A percentile compares a stretch with the other conserved stretches of the same genome.
Evolutionary conservation across 2,888 invertebrate species (phyloP).

Genomic region (Lepidochitona cinerea): DNA sequence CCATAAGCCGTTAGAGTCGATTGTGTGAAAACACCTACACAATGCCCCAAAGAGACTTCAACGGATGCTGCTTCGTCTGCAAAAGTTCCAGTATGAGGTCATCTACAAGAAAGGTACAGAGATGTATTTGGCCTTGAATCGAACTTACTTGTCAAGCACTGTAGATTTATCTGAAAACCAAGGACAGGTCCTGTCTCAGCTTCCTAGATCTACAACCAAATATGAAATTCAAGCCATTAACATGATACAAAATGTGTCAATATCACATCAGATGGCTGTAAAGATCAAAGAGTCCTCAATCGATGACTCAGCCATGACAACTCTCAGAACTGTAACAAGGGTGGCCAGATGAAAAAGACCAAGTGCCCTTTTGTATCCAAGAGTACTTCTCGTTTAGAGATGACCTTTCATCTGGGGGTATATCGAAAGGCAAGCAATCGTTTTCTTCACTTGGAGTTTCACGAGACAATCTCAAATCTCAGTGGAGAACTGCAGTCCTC

Average conservation of each 20-base stretch:
- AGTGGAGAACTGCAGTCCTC: too few species aligned
- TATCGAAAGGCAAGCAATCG: too few species aligned
- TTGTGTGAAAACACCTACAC: slow-evolving; percentile 19
- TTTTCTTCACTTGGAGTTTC: too few species aligned
- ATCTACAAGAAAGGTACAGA: slow-evolving; percentile 6
- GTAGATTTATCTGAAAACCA: background rate
- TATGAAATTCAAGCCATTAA: slow-evolving; percentile 3
- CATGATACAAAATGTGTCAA: slow-evolving; percentile 9
- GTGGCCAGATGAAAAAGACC: slow-evolving; percentile 12
- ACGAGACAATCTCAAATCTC: too few species aligned
- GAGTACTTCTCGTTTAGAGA: slow-evolving; percentile 3
- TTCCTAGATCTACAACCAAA: background rate
- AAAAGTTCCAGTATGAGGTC: slow-evolving; percentile 20
- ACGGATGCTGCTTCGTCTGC: slow-evolving; percentile 18
- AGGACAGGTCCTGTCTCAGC: background rate
- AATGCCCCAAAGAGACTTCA: slow-evolving; percentile 11
- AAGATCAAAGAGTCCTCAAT: background rate
- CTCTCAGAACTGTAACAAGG: slow-evolving; percentile 9
- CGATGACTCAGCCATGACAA: slow-evolving; percentile 5
- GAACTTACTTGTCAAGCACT: slow-evolving; percentile 9
- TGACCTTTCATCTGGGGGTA: slow-evolving; percentile 10
- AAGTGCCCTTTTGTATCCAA: background rate
- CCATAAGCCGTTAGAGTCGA: slow-evolving; percentile 27
- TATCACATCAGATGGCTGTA: background rate
- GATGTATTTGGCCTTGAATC: slow-evolving; percentile 4